Percentiles rank a stretch among this genome's conserved stretches.
phyloP scores from a whole-genome alignment of 2,113 vertebrate species.

The Siphamia tubifer region DNA sequence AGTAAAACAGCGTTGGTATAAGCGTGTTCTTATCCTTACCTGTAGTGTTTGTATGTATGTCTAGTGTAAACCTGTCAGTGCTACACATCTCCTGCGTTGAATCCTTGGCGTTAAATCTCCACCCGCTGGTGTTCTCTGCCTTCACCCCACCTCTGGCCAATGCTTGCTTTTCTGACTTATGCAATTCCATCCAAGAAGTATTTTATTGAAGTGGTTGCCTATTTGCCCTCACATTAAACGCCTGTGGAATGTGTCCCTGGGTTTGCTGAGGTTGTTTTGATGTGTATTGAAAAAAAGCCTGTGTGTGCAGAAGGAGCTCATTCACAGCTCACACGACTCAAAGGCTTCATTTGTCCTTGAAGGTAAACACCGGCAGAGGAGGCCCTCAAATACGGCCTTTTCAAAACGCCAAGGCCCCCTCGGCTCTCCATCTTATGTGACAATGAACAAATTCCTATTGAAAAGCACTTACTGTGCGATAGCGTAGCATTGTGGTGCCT shows the following conservation, averaged over 20 bases:
- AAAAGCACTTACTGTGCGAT: conserved; percentile 74
- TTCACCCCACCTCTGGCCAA: conserved; percentile 34
- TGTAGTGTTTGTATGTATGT: conserved; percentile 16
- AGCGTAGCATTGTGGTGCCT: conserved; percentile 57
- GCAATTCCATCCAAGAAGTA: conserved; percentile 71
- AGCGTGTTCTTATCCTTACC: conserved; percentile 25
- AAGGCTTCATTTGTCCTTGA: conserved; percentile 78
- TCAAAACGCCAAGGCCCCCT: conserved; percentile 71
- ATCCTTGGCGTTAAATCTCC: conserved; percentile 50
- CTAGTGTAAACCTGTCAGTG: conserved; percentile 40
- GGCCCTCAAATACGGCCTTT: conserved; percentile 79
- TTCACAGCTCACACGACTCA: conserved; percentile 76
- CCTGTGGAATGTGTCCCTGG: conserved; percentile 76
- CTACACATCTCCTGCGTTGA: conserved; percentile 45
- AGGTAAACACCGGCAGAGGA: conserved; percentile 77
- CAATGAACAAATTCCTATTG: conserved; percentile 78
- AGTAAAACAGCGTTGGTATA: background rate
- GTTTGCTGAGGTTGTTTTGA: conserved; percentile 81
- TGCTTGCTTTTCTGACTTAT: conserved; percentile 56
- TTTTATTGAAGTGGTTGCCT: conserved; percentile 82
- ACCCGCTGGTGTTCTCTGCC: conserved; percentile 11
- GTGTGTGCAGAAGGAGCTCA: conserved; percentile 77
- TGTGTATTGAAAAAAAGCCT: conserved; percentile 76
- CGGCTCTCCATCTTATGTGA: conserved; percentile 74
- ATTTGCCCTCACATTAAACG: conserved; percentile 81